Evolutionary conservation across 2,797 vertebrate genomes (phyloP).

Genomic region (Chelon labrosus): DNA sequence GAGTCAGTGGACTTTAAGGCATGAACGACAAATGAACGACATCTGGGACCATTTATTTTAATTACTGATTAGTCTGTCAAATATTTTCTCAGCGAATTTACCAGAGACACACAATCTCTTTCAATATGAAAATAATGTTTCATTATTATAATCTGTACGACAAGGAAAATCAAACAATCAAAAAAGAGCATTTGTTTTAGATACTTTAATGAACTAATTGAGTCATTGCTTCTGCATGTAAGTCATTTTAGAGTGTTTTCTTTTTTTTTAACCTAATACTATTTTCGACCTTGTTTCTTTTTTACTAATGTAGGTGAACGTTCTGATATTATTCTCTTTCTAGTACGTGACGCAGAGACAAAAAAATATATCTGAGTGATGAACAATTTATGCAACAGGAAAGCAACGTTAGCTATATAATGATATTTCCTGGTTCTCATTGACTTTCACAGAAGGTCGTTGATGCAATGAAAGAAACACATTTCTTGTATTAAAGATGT

Average conservation of each 20-base stretch:
- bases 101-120: neutral
- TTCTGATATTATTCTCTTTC: neutral
- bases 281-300: neutral
- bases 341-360: neutral
- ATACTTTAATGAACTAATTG: neutral
- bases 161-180: neutral
- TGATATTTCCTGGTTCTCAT: neutral
- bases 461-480: constrained; percentile 4
- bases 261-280: neutral
- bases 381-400: neutral
- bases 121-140: neutral
- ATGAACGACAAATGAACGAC: neutral
- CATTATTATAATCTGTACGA: neutral
- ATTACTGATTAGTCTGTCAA: neutral
- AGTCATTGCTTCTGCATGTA: neutral
- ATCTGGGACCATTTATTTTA: neutral
- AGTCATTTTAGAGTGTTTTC: neutral
- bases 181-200: neutral
- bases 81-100: neutral
- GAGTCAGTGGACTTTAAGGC: neutral
- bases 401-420: neutral
- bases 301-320: neutral
- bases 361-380: neutral
- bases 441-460: neutral
- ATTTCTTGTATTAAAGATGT: constrained; percentile 1